Evolutionary conservation across 2,888 invertebrate genomes (phyloP).

Genomic region (Caenorhabditis sp.): DNA sequence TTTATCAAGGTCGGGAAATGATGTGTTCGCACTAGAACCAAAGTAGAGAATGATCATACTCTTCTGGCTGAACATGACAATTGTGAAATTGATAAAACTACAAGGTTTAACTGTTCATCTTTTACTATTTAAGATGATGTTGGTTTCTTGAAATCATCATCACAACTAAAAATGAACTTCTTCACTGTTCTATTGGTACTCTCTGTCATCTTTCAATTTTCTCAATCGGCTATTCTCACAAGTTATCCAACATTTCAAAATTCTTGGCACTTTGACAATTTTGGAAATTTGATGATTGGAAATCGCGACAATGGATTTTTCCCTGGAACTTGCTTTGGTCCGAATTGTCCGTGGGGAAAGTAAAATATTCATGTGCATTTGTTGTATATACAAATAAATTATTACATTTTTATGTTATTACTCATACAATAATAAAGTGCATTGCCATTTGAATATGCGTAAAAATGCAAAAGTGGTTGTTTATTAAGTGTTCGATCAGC

Average conservation of each 20-base stretch:
- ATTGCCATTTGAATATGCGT: too few species aligned
- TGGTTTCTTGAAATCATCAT: background rate
- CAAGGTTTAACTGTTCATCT: background rate
- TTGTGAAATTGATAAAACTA: slow-evolving; percentile 5
- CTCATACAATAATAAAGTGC: too few species aligned
- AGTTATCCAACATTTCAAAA: slow-evolving; percentile 4
- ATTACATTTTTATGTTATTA: background rate
- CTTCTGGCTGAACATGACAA: too few species aligned
- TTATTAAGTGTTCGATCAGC: too few species aligned
- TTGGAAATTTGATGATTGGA: slow-evolving; percentile 29
- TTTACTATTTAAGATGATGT: background rate
- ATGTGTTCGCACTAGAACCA: background rate
- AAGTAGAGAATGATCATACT: slow-evolving; percentile 13
- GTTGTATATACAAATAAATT: background rate
- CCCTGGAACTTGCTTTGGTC: slow-evolving; percentile 26
- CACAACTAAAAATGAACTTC: background rate
- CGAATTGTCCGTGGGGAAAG: slow-evolving; percentile 37
- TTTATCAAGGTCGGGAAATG: too few species aligned
- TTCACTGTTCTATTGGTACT: background rate
- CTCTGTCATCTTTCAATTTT: background rate
- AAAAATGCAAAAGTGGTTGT: too few species aligned
- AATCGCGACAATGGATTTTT: slow-evolving; percentile 35
- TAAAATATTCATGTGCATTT: background rate
- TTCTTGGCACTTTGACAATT: slow-evolving; percentile 25
- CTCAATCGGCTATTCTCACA: slow-evolving; percentile 5